Evolutionary conservation across 1,140 invertebrate genomes (phyloP), one percentile per base, ranked within the genome.

Genomic region (Chironomus tepperi): DNA sequence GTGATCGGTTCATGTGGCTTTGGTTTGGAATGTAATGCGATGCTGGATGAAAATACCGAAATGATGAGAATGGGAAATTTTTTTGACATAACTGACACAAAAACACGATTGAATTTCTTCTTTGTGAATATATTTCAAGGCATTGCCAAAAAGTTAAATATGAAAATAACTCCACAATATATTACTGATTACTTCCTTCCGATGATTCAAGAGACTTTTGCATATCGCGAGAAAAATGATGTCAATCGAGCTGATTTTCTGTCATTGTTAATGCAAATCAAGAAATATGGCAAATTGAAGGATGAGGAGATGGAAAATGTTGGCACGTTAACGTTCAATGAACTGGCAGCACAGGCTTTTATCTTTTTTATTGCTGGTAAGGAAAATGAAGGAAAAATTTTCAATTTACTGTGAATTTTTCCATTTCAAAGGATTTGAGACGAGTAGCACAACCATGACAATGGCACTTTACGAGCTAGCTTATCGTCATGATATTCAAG

Each of bases 1-100:
- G 83, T 86, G 9, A 88, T 88, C 75, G 86, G 84, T 0, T 83
- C 83, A 0, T 85, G 84, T 74, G 87, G 84, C 7, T 89, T 89
- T 79, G 88, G 87, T 3, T 79, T 89, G 9, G 79, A 88, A 73
- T 83, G 83, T 76, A 84, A 87, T 74, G 80, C 84, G 15, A 76
- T 89, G 15, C 78, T 80, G 57, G 80, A 87, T 76, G 83, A 85
- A 19, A 79, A 87, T 47, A 83, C 83, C 6, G 80, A 84, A 74
- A 73, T 42, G 72, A 73, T 15, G 21, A 12, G 34, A 70, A 70
- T 70, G 16, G 65, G 18, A 19, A 70, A 70, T 43, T 24, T 43
- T 16, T 18, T 74, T 72, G 21, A 21, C 18, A 19, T 19, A 8
- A 19, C 65, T 2, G 16, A 19, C 18, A 24, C 2, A 19, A 9